Evolutionary conservation across 2,797 vertebrate species (phyloP), one percentile per base, ranked within the genome.

Genomic region (Nannoperca obscura): DNA sequence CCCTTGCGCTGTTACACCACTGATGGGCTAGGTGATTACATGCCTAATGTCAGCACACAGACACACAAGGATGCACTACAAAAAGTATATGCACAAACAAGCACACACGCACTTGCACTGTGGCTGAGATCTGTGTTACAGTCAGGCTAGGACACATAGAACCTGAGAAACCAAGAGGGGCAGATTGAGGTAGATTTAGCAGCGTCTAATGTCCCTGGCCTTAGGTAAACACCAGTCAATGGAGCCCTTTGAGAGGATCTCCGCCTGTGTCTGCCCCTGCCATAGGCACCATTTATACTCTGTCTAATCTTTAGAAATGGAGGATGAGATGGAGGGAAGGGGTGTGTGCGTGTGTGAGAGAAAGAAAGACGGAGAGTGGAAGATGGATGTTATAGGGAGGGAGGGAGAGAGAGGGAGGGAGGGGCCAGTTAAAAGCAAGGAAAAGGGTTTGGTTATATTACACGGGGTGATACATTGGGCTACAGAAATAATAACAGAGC

Each of bases 391-490:
- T 71, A 36, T 36, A 49, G 63, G 59, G 57, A 69, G 78, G 72
- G 85, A 59, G 58, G 63, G 24, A 27, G 24, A 27, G 24, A 27
- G 24, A 69, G 78, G 72, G 84, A 50, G 69, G 68, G 63, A 71
- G 80, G 74, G 85, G 75, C 62, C 62, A 49, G 89, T 88, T 88
- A 85, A 91, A 89, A 87, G 89, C 83, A 71, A 88, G 86, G 78
- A 94, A 96, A 95, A 95, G 95, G 91, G 90, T 87, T 95, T 94
- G 90, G 88, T 90, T 91, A 88, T 88, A 85, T 84, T 89, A 87
- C 77, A 80, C 15, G 49, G 82, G 81, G 76, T 61, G 88, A 90
- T 87, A 86, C 86, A 92, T 93, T 93, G 93, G 93, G 78, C 88
- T 90, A 36, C 89, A 88, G 88, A 87, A 92, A 94, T 91, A 93